phyloP scores from a whole-genome alignment of 2,888 invertebrate species.

The Actias luna region DNA sequence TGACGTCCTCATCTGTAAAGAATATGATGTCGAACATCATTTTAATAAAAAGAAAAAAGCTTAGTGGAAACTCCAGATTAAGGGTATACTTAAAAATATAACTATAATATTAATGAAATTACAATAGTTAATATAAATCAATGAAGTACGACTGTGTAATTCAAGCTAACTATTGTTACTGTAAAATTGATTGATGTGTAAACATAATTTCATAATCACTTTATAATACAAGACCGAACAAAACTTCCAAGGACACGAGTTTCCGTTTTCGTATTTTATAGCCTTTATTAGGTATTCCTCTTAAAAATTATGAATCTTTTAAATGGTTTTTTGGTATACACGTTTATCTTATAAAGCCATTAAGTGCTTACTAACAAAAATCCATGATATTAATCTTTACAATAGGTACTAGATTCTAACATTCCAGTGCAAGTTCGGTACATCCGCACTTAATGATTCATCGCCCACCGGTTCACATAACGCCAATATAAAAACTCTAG shows the following conservation, averaged over 20 bases:
- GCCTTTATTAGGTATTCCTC: neutral
- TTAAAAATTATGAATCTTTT: neutral
- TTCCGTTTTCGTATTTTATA: too few relatives aligned
- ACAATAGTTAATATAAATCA: neutral
- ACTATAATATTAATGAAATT: neutral
- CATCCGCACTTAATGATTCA: slow-evolving; percentile 40
- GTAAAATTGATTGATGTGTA: neutral
- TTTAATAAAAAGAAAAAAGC: too few relatives aligned
- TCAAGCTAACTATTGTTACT: neutral
- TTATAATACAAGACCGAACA: too few relatives aligned
- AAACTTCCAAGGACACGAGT: too few relatives aligned
- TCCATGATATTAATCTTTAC: neutral
- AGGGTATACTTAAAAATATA: neutral
- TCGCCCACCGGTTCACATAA: slow-evolving; percentile 22
- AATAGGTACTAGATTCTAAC: too few relatives aligned
- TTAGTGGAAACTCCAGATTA: neutral
- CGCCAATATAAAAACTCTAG: neutral
- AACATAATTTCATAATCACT: neutral
- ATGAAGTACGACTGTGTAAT: neutral
- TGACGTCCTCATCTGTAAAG: too few relatives aligned
- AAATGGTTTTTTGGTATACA: neutral
- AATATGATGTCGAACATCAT: too few relatives aligned
- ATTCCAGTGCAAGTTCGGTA: slow-evolving; percentile 43
- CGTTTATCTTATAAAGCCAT: neutral
- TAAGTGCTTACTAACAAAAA: slow-evolving; percentile 8